Evolutionary conservation across 2,888 invertebrate genomes (phyloP), one percentile per base, ranked within the genome.

Genomic region (Acanthosepion pharaonis): DNA sequence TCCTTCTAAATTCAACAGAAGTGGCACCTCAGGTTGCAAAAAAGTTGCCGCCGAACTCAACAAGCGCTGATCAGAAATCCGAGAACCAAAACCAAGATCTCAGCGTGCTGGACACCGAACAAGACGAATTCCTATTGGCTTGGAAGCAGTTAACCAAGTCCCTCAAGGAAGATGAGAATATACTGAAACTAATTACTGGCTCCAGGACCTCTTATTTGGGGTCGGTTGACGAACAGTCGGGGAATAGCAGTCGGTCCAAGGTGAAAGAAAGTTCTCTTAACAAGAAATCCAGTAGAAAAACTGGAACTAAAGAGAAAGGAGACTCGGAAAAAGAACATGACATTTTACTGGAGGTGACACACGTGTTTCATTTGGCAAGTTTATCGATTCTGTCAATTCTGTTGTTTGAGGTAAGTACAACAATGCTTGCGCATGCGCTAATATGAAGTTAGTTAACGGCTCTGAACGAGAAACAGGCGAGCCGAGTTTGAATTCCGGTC

Each of bases 281-380:
- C 92, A 94, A 49, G 91, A 91, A 93, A 20, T 94, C 94, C 20
- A 95, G 95, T 49, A 95, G 96, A 33, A 95, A 94, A 0, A 95
- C 96, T 25, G 96, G 96, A 1, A 95, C 94, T 49, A 95, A 96
- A 92, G 96, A 96, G 53, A 95, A 95, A 94, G 96, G 95, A 51
- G 95, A 95, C 23, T 95, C 95, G 94, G 96, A 96, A 92, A 95
- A 96, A 49, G 96, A 95, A 1, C 96, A 96, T 91, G 95, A 95
- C 25, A n/a, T 96, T 6, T 95, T 96, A 55, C 95, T 96, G 59
- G 96, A 96, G 48, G 95, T 97, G 53, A 97, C 96, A 0, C 97
- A 97, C 94, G 95, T 95, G 42, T 97, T 96, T 92, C 97, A 97
- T 94, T 95, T 97, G 15, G 96, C 96, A 0, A 96, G 96, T 78